These are phyloP conservation scores for Dipodomys ordii DNA, from an alignment of 2,113 vertebrate genomes.

Conservation along the genomic window DNA sequence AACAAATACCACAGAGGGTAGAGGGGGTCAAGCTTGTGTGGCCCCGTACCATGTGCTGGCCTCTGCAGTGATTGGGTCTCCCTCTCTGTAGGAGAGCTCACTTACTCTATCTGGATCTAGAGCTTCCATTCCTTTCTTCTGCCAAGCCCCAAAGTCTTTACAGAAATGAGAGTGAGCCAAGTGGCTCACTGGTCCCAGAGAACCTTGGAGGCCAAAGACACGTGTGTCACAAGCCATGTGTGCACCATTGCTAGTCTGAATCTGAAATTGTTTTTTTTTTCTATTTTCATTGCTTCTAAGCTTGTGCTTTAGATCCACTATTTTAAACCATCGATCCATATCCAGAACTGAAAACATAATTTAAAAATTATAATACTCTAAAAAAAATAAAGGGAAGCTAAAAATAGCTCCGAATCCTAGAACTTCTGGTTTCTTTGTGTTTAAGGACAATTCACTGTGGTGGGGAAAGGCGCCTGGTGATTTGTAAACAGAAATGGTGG, in stretches of 20 bases:
- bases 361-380: slow-evolving; percentile 44
- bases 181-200: too few relatives aligned
- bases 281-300: slow-evolving; percentile 15
- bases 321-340: slow-evolving; percentile 22
- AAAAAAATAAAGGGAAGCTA: slow-evolving; percentile 1
- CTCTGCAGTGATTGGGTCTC: too few relatives aligned
- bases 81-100: too few relatives aligned
- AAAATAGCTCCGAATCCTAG: slow-evolving; percentile 43
- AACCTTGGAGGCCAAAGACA: too few relatives aligned
- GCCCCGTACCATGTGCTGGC: too few relatives aligned
- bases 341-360: slow-evolving; percentile 58
- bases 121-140: too few relatives aligned
- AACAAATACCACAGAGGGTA: too few relatives aligned
- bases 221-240: not conserved
- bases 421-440: slow-evolving; percentile 57
- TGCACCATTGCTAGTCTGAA: not conserved
- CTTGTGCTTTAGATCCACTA: not conserved
- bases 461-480: slow-evolving; percentile 17
- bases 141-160: too few relatives aligned
- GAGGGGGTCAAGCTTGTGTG: too few relatives aligned
- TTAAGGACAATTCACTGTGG: slow-evolving; percentile 15
- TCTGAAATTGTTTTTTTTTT: not conserved
- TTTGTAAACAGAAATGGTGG: slow-evolving; percentile 50
- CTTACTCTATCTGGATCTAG: too few relatives aligned
- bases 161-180: too few relatives aligned